A percentile compares a stretch with the other conserved stretches of the same genome.
Conservation (phyloP, 92 coral and sea anemone genomes). For the Blastomussa wellsi region DNA sequence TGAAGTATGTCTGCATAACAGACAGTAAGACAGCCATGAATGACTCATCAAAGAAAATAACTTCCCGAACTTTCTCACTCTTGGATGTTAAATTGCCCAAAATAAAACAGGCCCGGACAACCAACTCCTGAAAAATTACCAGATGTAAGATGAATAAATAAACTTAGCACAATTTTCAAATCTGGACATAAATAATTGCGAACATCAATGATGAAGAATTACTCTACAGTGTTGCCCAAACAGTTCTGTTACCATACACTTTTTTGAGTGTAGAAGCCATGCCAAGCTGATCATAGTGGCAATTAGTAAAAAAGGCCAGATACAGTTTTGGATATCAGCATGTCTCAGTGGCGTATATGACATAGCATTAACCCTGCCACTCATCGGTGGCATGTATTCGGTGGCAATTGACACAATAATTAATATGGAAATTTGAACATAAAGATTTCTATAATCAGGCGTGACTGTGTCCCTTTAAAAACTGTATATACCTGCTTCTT, state of each 20-base stretch:
- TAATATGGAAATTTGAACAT: no score
- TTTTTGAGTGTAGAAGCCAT: not conserved
- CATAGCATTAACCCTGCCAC: no score
- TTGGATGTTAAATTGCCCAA: constrained; percentile 94
- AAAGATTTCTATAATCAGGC: no score
- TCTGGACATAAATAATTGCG: not conserved
- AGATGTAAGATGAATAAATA: not conserved
- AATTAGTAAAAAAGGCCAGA: no score
- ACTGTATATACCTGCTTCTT: constrained; percentile 83
- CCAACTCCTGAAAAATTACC: constrained; percentile 67
- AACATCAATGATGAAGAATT: no score
- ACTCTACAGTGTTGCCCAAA: no score
- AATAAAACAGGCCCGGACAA: constrained; percentile 87
- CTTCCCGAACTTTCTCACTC: constrained; percentile 78
- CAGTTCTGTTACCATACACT: not conserved
- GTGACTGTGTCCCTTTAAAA: no score
- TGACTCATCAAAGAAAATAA: constrained; percentile 66
- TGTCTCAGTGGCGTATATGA: no score
- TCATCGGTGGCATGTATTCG: no score
- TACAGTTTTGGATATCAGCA: no score
- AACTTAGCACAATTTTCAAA: not conserved
- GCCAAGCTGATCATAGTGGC: not conserved
- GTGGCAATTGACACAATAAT: no score
- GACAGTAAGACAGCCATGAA: constrained; percentile 72
- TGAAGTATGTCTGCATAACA: constrained; percentile 84